A percentile compares a stretch with the other conserved stretches of the same genome.
Evolutionary conservation across 2,797 vertebrate species (phyloP).

Genomic region (Phataginus tetradactyla): DNA sequence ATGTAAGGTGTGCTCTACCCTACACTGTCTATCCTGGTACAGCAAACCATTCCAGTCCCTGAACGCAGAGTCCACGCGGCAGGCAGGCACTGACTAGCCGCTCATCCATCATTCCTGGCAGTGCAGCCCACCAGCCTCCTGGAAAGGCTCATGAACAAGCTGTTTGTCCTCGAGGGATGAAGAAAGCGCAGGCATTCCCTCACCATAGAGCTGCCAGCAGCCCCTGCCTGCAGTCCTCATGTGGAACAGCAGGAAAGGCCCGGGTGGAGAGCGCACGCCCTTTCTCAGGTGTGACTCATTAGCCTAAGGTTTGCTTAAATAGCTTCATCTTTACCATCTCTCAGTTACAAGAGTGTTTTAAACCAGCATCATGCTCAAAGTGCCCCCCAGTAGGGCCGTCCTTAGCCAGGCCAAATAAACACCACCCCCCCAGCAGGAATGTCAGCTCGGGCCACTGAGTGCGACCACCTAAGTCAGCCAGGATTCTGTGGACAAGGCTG

Average conservation of each 20-base stretch:
- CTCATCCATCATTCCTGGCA: neutral
- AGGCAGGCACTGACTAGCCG: rapidly evolving
- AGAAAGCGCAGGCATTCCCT: neutral
- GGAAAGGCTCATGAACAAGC: neutral
- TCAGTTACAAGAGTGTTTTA: neutral
- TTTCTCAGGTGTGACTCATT: neutral
- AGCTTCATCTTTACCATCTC: neutral
- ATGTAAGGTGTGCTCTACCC: neutral
- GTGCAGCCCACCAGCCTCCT: neutral
- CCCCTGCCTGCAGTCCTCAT: rapidly evolving
- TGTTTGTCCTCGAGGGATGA: neutral
- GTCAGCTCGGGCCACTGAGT: neutral
- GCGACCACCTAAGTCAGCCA: neutral
- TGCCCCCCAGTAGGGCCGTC: neutral
- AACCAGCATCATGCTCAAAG: neutral
- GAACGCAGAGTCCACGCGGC: rapidly evolving
- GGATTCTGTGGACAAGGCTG: slow-evolving; percentile 1
- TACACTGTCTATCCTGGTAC: rapidly evolving
- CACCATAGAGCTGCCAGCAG: neutral
- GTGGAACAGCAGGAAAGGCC: rapidly evolving
- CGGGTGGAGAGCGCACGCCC: rapidly evolving
- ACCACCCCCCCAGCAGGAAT: neutral
- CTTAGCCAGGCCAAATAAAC: neutral
- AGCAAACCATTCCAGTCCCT: rapidly evolving
- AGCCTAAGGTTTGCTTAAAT: rapidly evolving